Percentiles rank a stretch among this genome's conserved stretches.
phyloP scores from a whole-genome alignment of 2,113 vertebrate species.

The Laticauda colubrina region DNA sequence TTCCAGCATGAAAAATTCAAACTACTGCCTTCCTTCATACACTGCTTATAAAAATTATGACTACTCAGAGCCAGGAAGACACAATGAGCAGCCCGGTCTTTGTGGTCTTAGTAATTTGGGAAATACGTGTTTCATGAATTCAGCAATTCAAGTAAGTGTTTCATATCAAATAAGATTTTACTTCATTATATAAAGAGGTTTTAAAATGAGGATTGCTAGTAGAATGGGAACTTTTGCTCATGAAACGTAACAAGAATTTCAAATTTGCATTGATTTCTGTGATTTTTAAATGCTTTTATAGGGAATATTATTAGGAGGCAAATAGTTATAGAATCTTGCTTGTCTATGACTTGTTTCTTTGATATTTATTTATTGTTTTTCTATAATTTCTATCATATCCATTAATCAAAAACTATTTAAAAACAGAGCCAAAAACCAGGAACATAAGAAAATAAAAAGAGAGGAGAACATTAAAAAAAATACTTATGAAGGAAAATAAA shows the following conservation, averaged over 20 bases:
- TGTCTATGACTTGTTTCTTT: neutral
- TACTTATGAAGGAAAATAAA: neutral
- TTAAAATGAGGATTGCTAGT: neutral
- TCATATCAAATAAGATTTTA: slow-evolving; percentile 38
- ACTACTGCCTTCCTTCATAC: slow-evolving; percentile 93
- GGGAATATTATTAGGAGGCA: neutral
- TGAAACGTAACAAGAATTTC: slow-evolving; percentile 5
- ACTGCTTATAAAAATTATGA: slow-evolving; percentile 93
- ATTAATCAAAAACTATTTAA: neutral
- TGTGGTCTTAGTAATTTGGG: slow-evolving; percentile 98
- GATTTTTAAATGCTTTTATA: neutral
- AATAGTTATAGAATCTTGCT: neutral
- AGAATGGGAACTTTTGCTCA: neutral
- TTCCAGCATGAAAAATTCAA: slow-evolving; percentile 96
- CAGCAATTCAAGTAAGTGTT: slow-evolving; percentile 92
- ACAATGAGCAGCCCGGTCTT: slow-evolving; percentile 89
- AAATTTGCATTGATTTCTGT: neutral
- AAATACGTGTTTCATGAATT: slow-evolving; percentile 99
- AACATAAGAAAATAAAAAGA: neutral
- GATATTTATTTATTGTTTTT: neutral
- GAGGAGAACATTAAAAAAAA: neutral
- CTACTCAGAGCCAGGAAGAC: slow-evolving; percentile 90
- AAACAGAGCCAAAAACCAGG: neutral
- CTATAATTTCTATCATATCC: neutral
- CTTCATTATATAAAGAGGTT: slow-evolving; percentile 25